Evolutionary conservation across 2,113 vertebrate species (phyloP), one percentile per base, ranked within the genome.

Genomic region (Caranx ignobilis): DNA sequence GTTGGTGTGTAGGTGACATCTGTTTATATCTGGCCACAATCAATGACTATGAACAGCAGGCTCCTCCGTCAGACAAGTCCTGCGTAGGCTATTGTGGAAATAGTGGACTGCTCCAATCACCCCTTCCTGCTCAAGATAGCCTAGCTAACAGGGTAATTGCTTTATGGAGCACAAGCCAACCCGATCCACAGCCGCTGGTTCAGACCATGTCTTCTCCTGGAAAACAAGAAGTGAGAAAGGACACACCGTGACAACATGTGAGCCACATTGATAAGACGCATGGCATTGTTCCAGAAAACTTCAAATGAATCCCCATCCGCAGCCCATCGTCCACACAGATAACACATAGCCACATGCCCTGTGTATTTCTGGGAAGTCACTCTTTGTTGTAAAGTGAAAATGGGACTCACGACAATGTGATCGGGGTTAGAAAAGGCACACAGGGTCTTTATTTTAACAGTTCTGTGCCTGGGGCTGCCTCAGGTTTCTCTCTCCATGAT

Each of bases 1-100:
- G 70, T 56, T 75, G 50, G 55, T 78, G 59, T 83, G 76, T 66
- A 63, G 65, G 77, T 88, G 83, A 89, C 83, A 81, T 90, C 84
- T 59, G 74, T 84, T 84, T 75, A 73, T 81, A 69, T 76, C 69
- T 11, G 12, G 67, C 63, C 48, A 37, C 75, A 87, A 79, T 88
- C 84, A 26, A 77, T 85, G 82, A 60, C 56, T 52, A 39, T 56
- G 77, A 80, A 55, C 71, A 82, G 63, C 57, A 50, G 66, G 15
- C 26, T 79, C 41, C 35, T 76, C 63, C 54, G 11, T 45, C 18
- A 59, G 12, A 60, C 59, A 55, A 60, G 48, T 79, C 65, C 62
- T 77, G 78, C 72, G 39, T 32, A 26, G 26, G 26, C 26, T 26
- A 1, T 26, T 3, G 56, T 63, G 56, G 45, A 83, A 79, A 88